Percentiles rank a stretch among this genome's conserved stretches.
Conservation (phyloP, 2,797 vertebrate species). For the Urocyon cinereoargenteus region DNA sequence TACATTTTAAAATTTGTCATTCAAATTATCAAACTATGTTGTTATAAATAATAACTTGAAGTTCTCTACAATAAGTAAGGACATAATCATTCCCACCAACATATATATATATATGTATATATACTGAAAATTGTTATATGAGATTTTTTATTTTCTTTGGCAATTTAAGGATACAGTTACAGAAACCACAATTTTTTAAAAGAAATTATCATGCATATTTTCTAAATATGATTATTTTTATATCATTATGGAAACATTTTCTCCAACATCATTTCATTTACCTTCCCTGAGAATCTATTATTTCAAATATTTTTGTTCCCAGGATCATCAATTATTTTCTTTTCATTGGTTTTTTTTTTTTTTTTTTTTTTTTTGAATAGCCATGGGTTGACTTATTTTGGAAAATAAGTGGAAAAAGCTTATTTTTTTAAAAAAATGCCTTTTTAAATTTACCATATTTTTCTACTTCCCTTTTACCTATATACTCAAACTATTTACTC, state of each 20-base stretch:
- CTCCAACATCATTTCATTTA: neutral
- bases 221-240: neutral
- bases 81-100: neutral
- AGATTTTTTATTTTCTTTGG: neutral
- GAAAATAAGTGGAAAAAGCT: neutral
- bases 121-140: neutral
- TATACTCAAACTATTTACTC: neutral
- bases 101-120: neutral
- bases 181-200: neutral
- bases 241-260: neutral
- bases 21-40: neutral
- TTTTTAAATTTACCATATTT: neutral
- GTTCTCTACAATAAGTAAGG: neutral
- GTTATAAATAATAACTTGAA: neutral
- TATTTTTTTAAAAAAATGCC: neutral
- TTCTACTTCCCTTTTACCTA: neutral
- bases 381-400: neutral
- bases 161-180: neutral
- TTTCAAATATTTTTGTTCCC: neutral
- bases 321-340: neutral
- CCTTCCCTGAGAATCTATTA: neutral
- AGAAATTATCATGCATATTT: neutral
- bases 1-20: neutral
- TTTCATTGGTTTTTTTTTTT: neutral
- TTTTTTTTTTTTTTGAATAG: neutral